Base-by-base conservation (phyloP, 1,140 invertebrate genomes). In the Metaphire vulgaris region DNA sequence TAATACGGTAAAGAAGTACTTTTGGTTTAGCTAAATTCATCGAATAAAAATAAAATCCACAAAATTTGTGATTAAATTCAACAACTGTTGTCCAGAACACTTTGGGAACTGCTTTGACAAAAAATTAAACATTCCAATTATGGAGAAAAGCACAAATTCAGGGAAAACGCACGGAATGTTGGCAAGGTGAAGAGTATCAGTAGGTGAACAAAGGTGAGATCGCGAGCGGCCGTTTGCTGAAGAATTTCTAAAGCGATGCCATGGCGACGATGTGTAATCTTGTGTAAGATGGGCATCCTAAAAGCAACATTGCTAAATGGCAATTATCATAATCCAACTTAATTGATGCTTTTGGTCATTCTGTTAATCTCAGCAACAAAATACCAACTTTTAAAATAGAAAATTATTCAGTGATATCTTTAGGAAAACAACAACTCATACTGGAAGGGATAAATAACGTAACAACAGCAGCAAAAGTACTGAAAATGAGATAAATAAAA, bases 201-300 rank as follows among this genome's bases (percentile, higher is more conserved):
- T 74, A 2, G 77, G 77, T 31, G 77, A 75, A 74, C 74, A 69
- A 30, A 78, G 73, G 33, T 72, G 71, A 21, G 41, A 6, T 21
- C 41, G 6, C 6, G 29, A 21, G 73, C 33, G 69, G 32, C 77
- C 77, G 34, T 78, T 78, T 21, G 75, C 41, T 21, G 29, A 29
- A 16, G 75, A 41, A 66, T 78, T 78, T 30, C 64, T 41, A 33
- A 77, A 76, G 26, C 77, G 68, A 65, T 78, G 77, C 16, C 71
- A 69, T 26, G 32, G 32, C 33, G 56, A 78, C 16, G 74, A 65
- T 16, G 69, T 72, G 64, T 73, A 78, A 33, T 76, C 76, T 34
- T 78, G 72, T 1, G 72, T 73, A 26, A 73, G 72, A 56, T 56
- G 41, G 6, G 41, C 6, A 56, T 56, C 41, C 41, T 56, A n/a